Evolutionary conservation across 2,113 vertebrate species (phyloP), one percentile per base, ranked within the genome.

Genomic region (Chaenogobius annularis): DNA sequence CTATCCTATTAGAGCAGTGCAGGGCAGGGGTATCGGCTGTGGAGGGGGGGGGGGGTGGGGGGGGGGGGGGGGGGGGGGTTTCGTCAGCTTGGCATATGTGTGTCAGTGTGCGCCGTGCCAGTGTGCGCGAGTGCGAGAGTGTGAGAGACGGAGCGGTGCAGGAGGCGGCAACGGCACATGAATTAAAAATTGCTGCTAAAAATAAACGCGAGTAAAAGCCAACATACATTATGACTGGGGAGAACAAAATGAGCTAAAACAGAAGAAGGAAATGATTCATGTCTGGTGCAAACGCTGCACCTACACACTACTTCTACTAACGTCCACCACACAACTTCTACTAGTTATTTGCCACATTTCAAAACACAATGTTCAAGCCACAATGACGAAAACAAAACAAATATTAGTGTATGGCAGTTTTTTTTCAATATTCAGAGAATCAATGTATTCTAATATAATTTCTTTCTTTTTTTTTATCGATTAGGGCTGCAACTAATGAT

Each of bases 41-140:
- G n/a, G n/a, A n/a, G 78, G 81, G 76, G 78, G 88, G 90, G 91
- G 80, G 70, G 81, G 85, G 85, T 86, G 80, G 84, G 88, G 80
- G 73, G 80, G 81, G 72, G 79, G 82, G 72, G 83, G 86, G 85
- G 78, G 50, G 70, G 58, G 77, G 79, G 75, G 68, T 82, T 92
- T 92, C 66, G 73, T 83, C 86, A 78, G 85, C 81, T 78, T 79
- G 84, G 88, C 89, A 81, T 82, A 83, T 87, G 83, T 87, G 86
- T 90, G 86, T 85, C 85, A 74, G 76, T 35, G 82, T 66, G 78
- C 10, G 74, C 59, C 78, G 23, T 55, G 56, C 22, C 72, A 68
- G 68, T 10, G 22, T 55, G 23, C 54, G 56, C 23, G 75, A 66
- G 68, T 10, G 22, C 55, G 52, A 46, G 75, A 69, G 73, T 20